Conservation (phyloP, 2,113 vertebrate species). For the Macrotus californicus region DNA sequence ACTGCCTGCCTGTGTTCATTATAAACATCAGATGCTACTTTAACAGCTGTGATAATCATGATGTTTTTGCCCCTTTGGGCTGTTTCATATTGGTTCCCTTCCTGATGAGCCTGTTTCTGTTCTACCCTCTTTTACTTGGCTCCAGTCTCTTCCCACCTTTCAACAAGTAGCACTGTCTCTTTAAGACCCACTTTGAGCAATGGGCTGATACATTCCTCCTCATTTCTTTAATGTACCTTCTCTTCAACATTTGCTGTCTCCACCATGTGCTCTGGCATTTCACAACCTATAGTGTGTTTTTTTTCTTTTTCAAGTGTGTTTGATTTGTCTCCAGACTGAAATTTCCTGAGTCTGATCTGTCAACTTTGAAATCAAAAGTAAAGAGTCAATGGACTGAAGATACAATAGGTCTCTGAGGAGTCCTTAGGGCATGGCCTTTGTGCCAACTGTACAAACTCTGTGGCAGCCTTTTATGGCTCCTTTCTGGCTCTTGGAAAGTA, state of each 20-base stretch:
- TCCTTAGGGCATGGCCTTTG: neutral
- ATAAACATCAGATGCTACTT: neutral
- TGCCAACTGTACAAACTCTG: neutral
- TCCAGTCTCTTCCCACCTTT: neutral
- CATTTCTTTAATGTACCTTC: neutral
- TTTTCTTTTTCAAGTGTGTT: neutral
- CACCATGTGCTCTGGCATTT: neutral
- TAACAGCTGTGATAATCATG: neutral
- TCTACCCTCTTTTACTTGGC: neutral
- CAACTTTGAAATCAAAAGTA: neutral
- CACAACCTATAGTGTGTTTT: neutral
- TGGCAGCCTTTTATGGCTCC: neutral
- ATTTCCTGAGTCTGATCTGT: neutral
- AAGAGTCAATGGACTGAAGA: neutral
- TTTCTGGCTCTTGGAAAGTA: neutral
- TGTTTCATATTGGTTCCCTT: neutral
- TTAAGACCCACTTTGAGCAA: neutral
- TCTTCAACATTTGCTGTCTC: neutral
- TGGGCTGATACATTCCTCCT: neutral
- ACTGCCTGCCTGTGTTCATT: neutral
- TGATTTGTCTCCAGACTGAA: neutral
- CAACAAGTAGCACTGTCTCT: neutral
- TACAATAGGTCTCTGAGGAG: neutral
- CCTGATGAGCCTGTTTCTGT: neutral
- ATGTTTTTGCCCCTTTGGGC: neutral